phyloP scores from a whole-genome alignment of 2,888 invertebrate species.

The Girardia tigrina region DNA sequence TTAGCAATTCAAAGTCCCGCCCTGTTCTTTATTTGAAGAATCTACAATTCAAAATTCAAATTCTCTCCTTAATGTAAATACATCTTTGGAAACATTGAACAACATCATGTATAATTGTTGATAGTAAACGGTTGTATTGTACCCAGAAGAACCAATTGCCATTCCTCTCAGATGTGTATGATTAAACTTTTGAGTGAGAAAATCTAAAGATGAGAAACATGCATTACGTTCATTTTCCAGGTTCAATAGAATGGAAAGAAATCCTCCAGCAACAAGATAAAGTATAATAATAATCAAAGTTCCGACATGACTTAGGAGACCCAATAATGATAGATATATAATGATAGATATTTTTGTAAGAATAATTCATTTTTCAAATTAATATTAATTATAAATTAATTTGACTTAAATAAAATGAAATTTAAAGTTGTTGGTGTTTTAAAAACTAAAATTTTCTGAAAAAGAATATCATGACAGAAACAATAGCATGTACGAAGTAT shows the following conservation, averaged over 20 bases:
- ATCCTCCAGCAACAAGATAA: constrained; percentile 49
- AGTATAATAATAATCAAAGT: constrained; percentile 45
- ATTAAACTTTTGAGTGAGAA: constrained; percentile 27
- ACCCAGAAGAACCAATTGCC: constrained; percentile 28
- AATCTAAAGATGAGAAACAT: constrained; percentile 13
- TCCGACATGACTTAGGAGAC: constrained; percentile 42
- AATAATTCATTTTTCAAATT: constrained; percentile 4
- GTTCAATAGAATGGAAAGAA: constrained; percentile 49
- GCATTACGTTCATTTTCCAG: constrained; percentile 43
- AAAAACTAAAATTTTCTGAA: too few species aligned
- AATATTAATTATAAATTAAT: too few species aligned
- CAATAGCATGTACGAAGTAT: too few species aligned
- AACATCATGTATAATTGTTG: constrained; percentile 24
- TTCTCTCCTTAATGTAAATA: too few species aligned
- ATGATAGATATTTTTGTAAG: background rate
- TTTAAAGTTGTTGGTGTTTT: too few species aligned
- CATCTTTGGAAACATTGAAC: constrained; percentile 32
- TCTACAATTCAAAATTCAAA: too few species aligned
- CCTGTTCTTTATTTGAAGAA: too few species aligned
- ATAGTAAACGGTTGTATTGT: background rate
- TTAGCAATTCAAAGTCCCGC: too few species aligned
- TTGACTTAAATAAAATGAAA: too few species aligned
- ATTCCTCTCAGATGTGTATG: constrained; percentile 15
- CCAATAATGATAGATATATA: background rate
- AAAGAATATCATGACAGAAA: too few species aligned